Conservation (phyloP, 2,888 invertebrate genomes). For the Gisinianus flammeolus region DNA sequence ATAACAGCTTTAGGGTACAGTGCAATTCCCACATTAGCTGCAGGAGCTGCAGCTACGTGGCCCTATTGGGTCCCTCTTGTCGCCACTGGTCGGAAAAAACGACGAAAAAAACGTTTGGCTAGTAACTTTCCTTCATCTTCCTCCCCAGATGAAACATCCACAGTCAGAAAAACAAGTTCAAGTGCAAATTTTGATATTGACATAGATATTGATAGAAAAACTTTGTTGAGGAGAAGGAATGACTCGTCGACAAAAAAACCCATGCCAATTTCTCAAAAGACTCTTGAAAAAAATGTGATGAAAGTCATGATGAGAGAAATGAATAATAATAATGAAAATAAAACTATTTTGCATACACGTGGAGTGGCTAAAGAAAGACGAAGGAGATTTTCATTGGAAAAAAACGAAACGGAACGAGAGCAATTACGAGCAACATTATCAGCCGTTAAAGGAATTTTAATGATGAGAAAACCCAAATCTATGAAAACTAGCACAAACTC, state of each 20-base stretch:
- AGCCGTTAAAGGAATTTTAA: conserved; percentile 1
- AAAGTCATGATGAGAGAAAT: background rate
- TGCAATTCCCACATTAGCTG: conserved; percentile 57
- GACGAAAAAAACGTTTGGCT: background rate
- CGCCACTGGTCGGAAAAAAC: conserved; percentile 39
- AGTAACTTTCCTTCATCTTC: too few species aligned
- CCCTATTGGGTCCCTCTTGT: conserved; percentile 57
- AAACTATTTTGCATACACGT: background rate
- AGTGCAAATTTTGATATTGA: background rate
- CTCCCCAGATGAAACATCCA: background rate
- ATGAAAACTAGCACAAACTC: conserved; percentile 28
- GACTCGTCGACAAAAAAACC: background rate
- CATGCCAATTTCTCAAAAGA: background rate
- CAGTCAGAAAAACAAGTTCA: background rate
- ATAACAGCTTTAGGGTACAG: conserved; percentile 57
- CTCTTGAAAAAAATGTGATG: too few species aligned
- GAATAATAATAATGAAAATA: background rate
- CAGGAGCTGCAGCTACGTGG: conserved; percentile 58
- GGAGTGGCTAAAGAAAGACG: too few species aligned
- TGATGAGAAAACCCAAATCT: conserved; percentile 2
- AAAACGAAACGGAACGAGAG: background rate
- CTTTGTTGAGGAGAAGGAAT: too few species aligned
- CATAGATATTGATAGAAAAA: background rate
- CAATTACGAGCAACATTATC: background rate
- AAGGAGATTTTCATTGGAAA: background rate